Evolutionary conservation across 2,888 invertebrate species (phyloP).

Genomic region (Sphaeridia pumilis): DNA sequence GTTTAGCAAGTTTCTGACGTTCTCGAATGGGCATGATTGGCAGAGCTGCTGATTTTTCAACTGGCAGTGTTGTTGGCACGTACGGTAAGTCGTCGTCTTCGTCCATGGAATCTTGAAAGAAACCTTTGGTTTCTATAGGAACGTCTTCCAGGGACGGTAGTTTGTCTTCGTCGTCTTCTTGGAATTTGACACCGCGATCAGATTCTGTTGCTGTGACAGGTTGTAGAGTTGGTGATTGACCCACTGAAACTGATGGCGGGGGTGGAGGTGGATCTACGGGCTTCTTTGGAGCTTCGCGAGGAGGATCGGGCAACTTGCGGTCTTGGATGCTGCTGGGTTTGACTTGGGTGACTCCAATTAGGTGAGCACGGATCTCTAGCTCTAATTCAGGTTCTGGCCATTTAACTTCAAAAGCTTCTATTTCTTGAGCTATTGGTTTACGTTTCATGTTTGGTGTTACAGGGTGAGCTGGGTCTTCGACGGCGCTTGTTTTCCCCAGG

Average conservation of each 20-base stretch:
- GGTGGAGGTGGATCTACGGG: slow-evolving; percentile 20
- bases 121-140: slow-evolving; percentile 59
- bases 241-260: slow-evolving; percentile 1
- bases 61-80: slow-evolving; percentile 77
- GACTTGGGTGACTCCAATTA: background rate
- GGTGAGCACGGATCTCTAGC: background rate
- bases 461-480: background rate
- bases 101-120: slow-evolving; percentile 71
- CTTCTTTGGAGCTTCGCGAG: slow-evolving; percentile 14
- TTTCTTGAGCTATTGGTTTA: background rate
- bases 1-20: slow-evolving; percentile 39
- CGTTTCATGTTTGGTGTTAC: background rate
- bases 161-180: slow-evolving; percentile 40
- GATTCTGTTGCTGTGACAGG: too few species aligned
- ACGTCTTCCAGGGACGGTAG: slow-evolving; percentile 47
- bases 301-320: background rate
- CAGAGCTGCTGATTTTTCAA: slow-evolving; percentile 67
- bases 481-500: background rate
- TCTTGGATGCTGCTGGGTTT: too few species aligned
- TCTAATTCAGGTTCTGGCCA: background rate
- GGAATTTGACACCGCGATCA: slow-evolving; percentile 1
- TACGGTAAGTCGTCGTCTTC: slow-evolving; percentile 58
- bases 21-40: slow-evolving; percentile 70
- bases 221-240: slow-evolving; percentile 18
- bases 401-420: background rate